Conservation (phyloP, 2,113 vertebrate species). For the Neoarius graeffei region DNA sequence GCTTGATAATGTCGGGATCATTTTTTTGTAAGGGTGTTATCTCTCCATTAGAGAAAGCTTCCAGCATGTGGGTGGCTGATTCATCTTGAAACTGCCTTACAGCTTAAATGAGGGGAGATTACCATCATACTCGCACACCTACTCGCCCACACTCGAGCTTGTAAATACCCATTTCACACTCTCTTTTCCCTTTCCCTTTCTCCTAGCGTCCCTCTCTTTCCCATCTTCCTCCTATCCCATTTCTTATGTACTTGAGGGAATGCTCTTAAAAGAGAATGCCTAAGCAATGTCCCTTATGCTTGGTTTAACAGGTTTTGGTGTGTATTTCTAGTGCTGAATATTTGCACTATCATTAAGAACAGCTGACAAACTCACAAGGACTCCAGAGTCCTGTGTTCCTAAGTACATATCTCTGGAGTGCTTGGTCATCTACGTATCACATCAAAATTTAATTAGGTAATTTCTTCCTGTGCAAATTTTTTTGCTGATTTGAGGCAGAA, state of each 20-base stretch:
- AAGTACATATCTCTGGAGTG: conserved; percentile 17
- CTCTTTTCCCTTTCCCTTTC: conserved; percentile 18
- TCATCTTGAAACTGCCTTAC: conserved; percentile 36
- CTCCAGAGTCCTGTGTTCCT: conserved; percentile 12
- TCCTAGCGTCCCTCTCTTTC: neutral
- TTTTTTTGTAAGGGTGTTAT: conserved; percentile 32
- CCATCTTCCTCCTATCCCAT: neutral
- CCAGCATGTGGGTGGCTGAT: conserved; percentile 31
- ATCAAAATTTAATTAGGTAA: conserved; percentile 37
- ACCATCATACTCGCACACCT: conserved; percentile 39
- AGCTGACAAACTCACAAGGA: neutral
- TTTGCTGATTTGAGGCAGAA: neutral
- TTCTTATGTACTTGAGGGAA: neutral
- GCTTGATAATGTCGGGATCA: conserved; percentile 2
- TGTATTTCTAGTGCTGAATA: neutral
- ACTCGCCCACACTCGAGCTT: conserved; percentile 25
- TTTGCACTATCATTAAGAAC: neutral
- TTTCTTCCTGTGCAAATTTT: conserved; percentile 21
- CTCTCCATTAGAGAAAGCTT: conserved; percentile 36
- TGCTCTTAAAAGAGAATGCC: neutral
- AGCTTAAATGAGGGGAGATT: conserved; percentile 46
- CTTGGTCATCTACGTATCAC: conserved; percentile 23
- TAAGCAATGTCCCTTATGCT: neutral
- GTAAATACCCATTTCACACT: conserved; percentile 30
- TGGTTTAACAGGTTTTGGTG: neutral